Evolutionary conservation across 1,140 invertebrate genomes (phyloP).

Genomic region (Scaptomyza pallida): DNA sequence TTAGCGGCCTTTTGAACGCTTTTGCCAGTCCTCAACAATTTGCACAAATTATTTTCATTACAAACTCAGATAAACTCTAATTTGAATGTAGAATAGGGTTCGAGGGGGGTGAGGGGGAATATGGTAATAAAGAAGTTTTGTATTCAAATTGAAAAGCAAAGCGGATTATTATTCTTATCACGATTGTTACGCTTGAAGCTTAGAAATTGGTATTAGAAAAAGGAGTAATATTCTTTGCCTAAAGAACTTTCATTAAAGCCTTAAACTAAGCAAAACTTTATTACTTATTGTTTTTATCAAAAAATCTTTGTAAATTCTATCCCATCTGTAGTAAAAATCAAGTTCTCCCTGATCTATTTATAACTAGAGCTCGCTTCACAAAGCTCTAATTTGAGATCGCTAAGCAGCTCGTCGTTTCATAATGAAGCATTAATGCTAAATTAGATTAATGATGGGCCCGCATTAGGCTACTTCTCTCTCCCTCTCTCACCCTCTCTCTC

Average conservation of each 20-base stretch:
- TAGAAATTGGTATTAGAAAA: too few species aligned
- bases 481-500: too few species aligned
- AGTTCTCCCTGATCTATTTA: background rate
- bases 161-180: too few species aligned
- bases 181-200: too few species aligned
- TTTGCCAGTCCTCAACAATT: conserved; percentile 23
- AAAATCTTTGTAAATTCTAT: background rate
- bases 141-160: too few species aligned
- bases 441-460: conserved; percentile 79
- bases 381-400: conserved; percentile 28
- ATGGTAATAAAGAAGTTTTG: background rate
- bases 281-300: too few species aligned
- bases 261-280: too few species aligned
- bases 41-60: conserved; percentile 21
- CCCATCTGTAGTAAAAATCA: background rate
- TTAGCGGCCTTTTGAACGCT: conserved; percentile 29
- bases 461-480: conserved; percentile 58
- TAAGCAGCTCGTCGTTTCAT: conserved; percentile 21
- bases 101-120: too few species aligned
- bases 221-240: too few species aligned
- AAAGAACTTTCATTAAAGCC: too few species aligned
- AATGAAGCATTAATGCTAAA: conserved; percentile 73
- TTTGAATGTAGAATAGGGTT: background rate
- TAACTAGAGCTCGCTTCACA: conserved; percentile 20
- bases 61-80: background rate